phyloP scores from a whole-genome alignment of 2,797 vertebrate species.

The Anguilla marmorata region DNA sequence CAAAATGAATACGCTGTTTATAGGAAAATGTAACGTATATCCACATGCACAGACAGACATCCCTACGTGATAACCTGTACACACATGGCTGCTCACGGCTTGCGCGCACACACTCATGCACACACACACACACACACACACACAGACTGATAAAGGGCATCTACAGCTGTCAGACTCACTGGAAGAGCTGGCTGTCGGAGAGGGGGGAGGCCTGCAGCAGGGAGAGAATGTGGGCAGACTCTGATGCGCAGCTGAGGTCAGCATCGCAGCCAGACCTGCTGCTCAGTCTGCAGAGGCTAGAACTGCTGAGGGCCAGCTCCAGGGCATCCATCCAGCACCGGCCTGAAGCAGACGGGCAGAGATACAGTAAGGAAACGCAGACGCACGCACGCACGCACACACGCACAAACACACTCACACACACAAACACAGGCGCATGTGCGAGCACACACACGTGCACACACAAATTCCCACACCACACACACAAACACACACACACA shows the following conservation, averaged over 20 bases:
- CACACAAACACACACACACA: slow-evolving; percentile 18
- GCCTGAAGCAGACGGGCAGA: slow-evolving; percentile 66
- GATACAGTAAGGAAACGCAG: not conserved
- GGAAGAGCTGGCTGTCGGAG: slow-evolving; percentile 83
- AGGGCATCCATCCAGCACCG: slow-evolving; percentile 98
- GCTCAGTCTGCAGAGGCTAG: slow-evolving; percentile 86
- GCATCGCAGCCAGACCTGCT: slow-evolving; percentile 80
- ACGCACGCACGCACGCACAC: not conserved
- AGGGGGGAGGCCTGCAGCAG: slow-evolving; percentile 76
- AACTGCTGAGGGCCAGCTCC: slow-evolving; percentile 92
- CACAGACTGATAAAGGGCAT: slow-evolving; percentile 17
- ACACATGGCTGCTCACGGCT: not conserved
- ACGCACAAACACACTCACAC: not conserved
- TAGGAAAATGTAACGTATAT: not conserved
- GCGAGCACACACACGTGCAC: not conserved
- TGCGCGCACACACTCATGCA: not conserved
- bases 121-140: slow-evolving; percentile 21
- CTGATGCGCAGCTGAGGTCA: slow-evolving; percentile 78
- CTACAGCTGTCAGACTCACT: slow-evolving; percentile 71
- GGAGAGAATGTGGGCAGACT: slow-evolving; percentile 82
- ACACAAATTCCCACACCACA: not conserved
- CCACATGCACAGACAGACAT: not conserved
- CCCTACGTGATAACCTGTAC: not conserved
- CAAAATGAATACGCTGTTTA: not conserved
- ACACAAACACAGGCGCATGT: not conserved